Conservation (phyloP, 1,140 invertebrate genomes). For the Drosophila mayri region DNA sequence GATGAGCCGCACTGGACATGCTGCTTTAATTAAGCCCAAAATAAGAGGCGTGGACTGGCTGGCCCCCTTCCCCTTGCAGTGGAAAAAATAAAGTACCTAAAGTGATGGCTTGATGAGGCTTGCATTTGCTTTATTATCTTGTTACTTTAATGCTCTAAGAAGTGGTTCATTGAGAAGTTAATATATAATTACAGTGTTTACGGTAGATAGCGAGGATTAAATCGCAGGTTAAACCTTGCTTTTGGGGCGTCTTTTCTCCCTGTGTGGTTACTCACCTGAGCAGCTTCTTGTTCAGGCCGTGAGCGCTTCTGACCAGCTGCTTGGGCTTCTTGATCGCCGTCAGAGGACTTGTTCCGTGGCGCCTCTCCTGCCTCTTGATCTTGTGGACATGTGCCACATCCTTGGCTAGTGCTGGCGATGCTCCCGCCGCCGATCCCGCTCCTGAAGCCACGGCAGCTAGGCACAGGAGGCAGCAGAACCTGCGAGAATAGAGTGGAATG, state of each 20-base stretch:
- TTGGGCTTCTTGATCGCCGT: constrained; percentile 52
- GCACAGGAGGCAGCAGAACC: constrained; percentile 64
- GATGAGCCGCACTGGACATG: constrained; percentile 40
- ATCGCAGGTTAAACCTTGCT: neutral
- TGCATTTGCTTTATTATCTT: constrained; percentile 8
- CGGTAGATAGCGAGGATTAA: neutral
- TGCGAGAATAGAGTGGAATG: constrained; percentile 41
- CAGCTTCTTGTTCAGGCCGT: constrained; percentile 79
- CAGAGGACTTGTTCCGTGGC: constrained; percentile 41
- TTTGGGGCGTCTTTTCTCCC: neutral
- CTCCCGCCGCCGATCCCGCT: constrained; percentile 6
- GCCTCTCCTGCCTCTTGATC: constrained; percentile 57
- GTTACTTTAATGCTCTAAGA: constrained; percentile 3
- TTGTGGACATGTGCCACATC: constrained; percentile 66
- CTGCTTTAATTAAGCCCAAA: constrained; percentile 78
- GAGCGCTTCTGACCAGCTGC: constrained; percentile 61
- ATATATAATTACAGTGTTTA: neutral
- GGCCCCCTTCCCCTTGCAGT: neutral
- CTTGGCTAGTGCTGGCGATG: constrained; percentile 40
- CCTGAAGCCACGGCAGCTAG: constrained; percentile 47
- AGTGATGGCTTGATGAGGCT: neutral
- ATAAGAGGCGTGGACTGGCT: constrained; percentile 39
- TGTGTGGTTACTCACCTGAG: constrained; percentile 68
- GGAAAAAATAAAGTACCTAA: constrained; percentile 1
- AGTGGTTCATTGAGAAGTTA: neutral